Percentiles rank a stretch among this genome's conserved stretches.
Evolutionary conservation across 1,140 invertebrate species (phyloP).

Genomic region (Saxidomus purpurata): DNA sequence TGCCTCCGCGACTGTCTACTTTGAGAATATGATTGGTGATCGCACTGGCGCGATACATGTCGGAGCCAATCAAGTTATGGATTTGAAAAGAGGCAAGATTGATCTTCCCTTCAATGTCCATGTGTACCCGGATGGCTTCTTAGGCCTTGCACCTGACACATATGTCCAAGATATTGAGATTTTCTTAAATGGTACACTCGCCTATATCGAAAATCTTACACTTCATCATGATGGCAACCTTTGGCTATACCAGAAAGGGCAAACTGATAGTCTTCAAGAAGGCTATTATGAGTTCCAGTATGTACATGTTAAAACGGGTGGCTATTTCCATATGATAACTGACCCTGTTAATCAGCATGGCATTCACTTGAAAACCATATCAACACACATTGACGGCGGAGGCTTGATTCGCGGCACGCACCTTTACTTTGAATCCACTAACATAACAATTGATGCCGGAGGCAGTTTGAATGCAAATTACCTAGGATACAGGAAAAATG

Average conservation of each 20-base stretch:
- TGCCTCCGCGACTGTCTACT: conserved; percentile 67
- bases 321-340: conserved; percentile 78
- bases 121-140: conserved; percentile 76
- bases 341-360: conserved; percentile 74
- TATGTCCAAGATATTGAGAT: conserved; percentile 77
- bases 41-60: conserved; percentile 79
- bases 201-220: conserved; percentile 78
- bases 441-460: conserved; percentile 78
- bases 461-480: conserved; percentile 76
- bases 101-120: conserved; percentile 81
- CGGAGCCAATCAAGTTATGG: conserved; percentile 75
- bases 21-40: conserved; percentile 82
- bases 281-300: conserved; percentile 75
- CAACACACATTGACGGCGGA: conserved; percentile 77
- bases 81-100: conserved; percentile 73
- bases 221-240: conserved; percentile 77
- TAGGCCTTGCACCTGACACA: conserved; percentile 79
- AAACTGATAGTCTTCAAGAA: conserved; percentile 65
- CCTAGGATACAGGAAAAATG: conserved; percentile 75
- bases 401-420: conserved; percentile 77
- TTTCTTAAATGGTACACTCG: conserved; percentile 79
- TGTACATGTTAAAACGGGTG: conserved; percentile 79
- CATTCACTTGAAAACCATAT: conserved; percentile 73
- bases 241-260: conserved; percentile 74
- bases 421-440: conserved; percentile 73